Base-by-base conservation (phyloP, 2,888 invertebrate genomes). In the Cheilosia variabilis region DNA sequence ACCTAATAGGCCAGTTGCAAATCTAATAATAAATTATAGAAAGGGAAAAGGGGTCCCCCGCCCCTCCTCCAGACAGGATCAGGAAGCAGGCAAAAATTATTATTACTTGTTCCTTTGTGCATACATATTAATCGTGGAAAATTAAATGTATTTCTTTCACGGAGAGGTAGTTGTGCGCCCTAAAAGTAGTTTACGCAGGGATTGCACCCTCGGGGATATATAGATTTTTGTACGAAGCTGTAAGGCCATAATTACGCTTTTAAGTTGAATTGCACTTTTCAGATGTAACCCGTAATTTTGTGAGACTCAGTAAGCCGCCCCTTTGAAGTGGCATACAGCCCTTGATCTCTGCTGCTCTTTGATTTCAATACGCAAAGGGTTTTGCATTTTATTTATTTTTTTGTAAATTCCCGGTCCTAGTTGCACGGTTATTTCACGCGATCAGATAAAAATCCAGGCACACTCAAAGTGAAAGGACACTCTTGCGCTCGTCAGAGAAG, bases 131-230 rank as follows among this genome's bases (percentile, higher is more conserved):
- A 84, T 84, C 79, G 75, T 75, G 80, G 75, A 86, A 86, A 86
- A 86, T 86, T 86, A 86, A 86, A 86, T 86, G 86, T 80, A 77
- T 86, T 86, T 86, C 72, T 86, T 81, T 86, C 81, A 81, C 72
- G 77, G 81, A 72, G 31, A 10, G 22, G 19, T 66, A 45, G 50
- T 72, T 65, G 24, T 53, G 22, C 17, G 45, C 47, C 9, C 52
- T 2, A 34, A 31, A 72, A 75, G 45, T 50, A 69, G 62, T 73
- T 66, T 53, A 15, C 31, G 17, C 57, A 27, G 52, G 53, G 41
- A 47, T 71, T 62, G 47, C 43, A 65, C 65, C 75, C 34, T 22
- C 5, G 52, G 27, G 45, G 52, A 50, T 37, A 68, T 27, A 75
- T 62, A 41, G 72, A 80, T 75, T 73, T 80, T 50, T 75, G 22